Percentiles rank a stretch among this genome's conserved stretches.
Conservation (phyloP, 2,888 invertebrate species). For the Ophion slaviceki region DNA sequence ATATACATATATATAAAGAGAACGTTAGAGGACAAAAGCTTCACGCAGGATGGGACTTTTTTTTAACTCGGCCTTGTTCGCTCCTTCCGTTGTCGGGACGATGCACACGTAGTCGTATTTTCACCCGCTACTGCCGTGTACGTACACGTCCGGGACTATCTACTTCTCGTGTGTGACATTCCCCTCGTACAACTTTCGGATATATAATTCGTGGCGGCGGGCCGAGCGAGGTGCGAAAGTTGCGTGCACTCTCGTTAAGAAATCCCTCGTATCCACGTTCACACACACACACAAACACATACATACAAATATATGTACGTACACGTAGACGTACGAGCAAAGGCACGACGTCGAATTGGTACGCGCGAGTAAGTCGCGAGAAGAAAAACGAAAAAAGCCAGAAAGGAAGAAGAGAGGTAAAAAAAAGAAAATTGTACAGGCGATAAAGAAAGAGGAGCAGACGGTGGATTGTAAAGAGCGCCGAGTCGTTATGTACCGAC, state of each 20-base stretch:
- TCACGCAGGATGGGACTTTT: slow-evolving; percentile 30
- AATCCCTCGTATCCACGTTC: background rate
- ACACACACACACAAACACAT: background rate
- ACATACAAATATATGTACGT: slow-evolving; percentile 22
- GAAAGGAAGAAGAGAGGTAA: background rate
- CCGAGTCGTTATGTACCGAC: slow-evolving; percentile 55
- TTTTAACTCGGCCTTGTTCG: slow-evolving; percentile 35
- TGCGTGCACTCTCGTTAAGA: slow-evolving; percentile 45
- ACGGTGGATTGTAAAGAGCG: slow-evolving; percentile 53
- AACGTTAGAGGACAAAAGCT: slow-evolving; percentile 56
- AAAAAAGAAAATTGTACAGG: slow-evolving; percentile 42
- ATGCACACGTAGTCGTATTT: slow-evolving; percentile 20
- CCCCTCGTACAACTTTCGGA: slow-evolving; percentile 32
- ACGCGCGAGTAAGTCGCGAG: slow-evolving; percentile 62
- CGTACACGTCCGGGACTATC: slow-evolving; percentile 38
- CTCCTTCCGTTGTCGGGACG: slow-evolving; percentile 54
- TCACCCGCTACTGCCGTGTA: slow-evolving; percentile 23
- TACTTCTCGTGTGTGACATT: background rate
- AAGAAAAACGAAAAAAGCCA: slow-evolving; percentile 16
- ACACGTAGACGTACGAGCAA: background rate
- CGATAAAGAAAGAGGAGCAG: slow-evolving; percentile 51
- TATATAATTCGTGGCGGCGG: background rate
- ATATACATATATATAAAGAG: background rate
- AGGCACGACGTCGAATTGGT: slow-evolving; percentile 65
- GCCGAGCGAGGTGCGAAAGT: slow-evolving; percentile 61